Percentiles rank a stretch among this genome's conserved stretches.
These are phyloP conservation scores for Myotis pilosus DNA, from an alignment of 2,797 vertebrate genomes.

Conservation along the genomic window DNA sequence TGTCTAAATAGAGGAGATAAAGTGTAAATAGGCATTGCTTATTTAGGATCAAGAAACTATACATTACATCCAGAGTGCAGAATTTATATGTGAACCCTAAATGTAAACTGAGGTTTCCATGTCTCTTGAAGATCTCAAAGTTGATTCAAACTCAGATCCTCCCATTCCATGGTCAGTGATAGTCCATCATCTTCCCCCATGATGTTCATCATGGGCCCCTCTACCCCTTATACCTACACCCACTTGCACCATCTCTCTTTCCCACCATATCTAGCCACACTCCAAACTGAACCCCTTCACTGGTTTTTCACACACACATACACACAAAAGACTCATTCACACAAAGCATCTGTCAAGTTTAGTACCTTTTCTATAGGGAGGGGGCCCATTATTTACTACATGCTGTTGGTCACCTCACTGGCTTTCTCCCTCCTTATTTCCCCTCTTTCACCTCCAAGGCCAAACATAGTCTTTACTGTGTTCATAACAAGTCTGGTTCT, in stretches of 20 bases:
- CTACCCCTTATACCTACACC: not conserved
- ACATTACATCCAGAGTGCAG: not conserved
- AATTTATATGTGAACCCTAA: constrained; percentile 4
- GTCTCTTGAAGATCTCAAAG: not conserved
- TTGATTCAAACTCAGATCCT: not conserved
- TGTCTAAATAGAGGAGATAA: not conserved
- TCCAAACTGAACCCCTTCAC: not conserved
- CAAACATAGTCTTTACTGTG: not conserved
- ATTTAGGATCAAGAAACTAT: not conserved
- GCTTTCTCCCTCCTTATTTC: not conserved
- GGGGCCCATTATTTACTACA: not conserved
- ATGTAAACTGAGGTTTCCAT: not conserved
- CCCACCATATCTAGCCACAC: not conserved
- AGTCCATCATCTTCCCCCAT: not conserved
- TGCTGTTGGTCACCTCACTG: not conserved
- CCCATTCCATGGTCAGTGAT: not conserved
- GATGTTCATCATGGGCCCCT: not conserved
- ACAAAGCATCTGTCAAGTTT: not conserved
- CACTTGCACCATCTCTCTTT: not conserved
- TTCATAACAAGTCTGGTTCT: not conserved
- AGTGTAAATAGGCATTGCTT: not conserved
- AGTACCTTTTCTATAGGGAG: not conserved
- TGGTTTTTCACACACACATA: not conserved
- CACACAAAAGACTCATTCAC: not conserved
- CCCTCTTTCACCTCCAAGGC: not conserved